A percentile compares a stretch with the other conserved stretches of the same genome.
Conservation (phyloP, 2,888 invertebrate species). For the Miltochrista miniata region DNA sequence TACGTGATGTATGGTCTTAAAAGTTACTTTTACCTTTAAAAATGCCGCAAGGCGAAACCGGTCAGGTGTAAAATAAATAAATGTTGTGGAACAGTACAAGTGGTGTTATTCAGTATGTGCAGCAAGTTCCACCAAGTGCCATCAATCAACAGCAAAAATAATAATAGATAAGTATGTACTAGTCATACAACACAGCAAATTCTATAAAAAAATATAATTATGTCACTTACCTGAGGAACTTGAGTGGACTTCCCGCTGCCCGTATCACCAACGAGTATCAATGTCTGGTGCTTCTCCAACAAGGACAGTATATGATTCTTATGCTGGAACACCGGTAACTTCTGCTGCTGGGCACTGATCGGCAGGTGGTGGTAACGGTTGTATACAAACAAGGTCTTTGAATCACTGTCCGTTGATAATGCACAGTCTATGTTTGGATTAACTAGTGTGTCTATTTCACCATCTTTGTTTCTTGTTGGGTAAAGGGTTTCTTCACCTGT, state of each 20-base stretch:
- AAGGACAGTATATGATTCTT: constrained; percentile 93
- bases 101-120: too few species aligned
- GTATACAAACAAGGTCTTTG: constrained; percentile 89
- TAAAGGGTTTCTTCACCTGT: constrained; percentile 60
- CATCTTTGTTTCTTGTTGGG: constrained; percentile 69
- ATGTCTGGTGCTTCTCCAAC: constrained; percentile 94
- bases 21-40: too few species aligned
- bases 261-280: constrained; percentile 96
- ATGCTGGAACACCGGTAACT: constrained; percentile 93
- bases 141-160: too few species aligned
- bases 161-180: not conserved
- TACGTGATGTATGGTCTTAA: too few species aligned
- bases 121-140: too few species aligned
- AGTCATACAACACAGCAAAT: not conserved
- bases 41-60: too few species aligned
- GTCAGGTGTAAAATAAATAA: too few species aligned
- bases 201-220: too few species aligned
- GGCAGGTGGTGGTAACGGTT: constrained; percentile 94
- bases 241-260: constrained; percentile 99
- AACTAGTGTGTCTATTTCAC: constrained; percentile 62
- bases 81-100: too few species aligned
- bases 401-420: constrained; percentile 82
- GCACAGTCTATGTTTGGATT: constrained; percentile 69
- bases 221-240: constrained; percentile 91
- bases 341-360: constrained; percentile 92